Percentiles rank a stretch among this genome's conserved stretches.
Evolutionary conservation across 2,113 vertebrate genomes (phyloP).

Genomic region (Alosa alosa): DNA sequence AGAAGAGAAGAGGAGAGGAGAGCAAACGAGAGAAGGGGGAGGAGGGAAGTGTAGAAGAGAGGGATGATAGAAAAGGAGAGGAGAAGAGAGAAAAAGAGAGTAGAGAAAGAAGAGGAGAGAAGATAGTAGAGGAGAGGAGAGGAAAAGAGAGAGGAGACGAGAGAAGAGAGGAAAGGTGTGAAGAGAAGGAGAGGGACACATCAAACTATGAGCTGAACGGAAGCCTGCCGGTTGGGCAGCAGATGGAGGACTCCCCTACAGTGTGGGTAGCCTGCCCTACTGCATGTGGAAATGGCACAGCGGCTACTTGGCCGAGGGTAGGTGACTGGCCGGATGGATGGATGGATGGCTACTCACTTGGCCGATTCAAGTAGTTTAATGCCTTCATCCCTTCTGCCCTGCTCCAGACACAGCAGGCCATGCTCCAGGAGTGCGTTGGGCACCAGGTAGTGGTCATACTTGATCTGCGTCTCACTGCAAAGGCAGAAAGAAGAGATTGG

Average conservation of each 20-base stretch:
- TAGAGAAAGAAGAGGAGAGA: neutral
- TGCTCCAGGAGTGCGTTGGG: constrained; percentile 92
- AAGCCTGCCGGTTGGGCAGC: neutral
- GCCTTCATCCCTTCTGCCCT: constrained; percentile 81
- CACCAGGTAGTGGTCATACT: constrained; percentile 94
- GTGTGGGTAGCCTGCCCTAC: neutral
- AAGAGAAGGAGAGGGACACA: neutral
- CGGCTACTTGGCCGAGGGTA: neutral
- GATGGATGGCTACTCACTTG: constrained; percentile 76
- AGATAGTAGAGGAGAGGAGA: neutral
- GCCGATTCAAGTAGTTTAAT: constrained; percentile 86
- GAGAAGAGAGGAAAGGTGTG: neutral
- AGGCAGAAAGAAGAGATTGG: constrained; percentile 31
- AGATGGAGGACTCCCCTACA: neutral
- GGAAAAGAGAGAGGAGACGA: neutral
- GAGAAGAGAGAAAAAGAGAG: neutral
- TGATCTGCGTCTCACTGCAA: constrained; percentile 91
- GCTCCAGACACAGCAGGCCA: constrained; percentile 86
- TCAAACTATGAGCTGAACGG: neutral
- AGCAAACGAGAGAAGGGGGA: neutral
- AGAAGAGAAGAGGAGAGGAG: neutral
- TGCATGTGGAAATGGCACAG: neutral
- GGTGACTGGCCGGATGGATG: neutral
- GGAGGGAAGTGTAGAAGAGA: neutral
- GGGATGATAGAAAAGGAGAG: neutral